A percentile compares a stretch with the other conserved stretches of the same genome.
These are phyloP conservation scores for Nebria ingens DNA, from an alignment of 1,140 invertebrate species.

Conservation along the genomic window DNA sequence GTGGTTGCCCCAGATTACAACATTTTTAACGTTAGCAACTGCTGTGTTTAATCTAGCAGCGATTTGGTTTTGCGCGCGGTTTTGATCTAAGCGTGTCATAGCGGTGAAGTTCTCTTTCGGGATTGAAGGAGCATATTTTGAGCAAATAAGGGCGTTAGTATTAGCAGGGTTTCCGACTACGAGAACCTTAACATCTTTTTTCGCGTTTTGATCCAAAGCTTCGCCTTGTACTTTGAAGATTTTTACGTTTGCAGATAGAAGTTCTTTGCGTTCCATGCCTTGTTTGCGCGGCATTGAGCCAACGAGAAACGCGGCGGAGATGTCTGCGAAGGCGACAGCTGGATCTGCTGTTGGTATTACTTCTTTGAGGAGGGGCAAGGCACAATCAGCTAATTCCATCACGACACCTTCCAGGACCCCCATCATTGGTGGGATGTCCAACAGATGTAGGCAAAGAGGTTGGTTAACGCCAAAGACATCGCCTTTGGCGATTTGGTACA, in stretches of 20 bases:
- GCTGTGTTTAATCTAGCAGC: constrained; percentile 54
- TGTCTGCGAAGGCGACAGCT: constrained; percentile 85
- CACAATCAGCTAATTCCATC: constrained; percentile 95
- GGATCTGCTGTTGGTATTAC: constrained; percentile 83
- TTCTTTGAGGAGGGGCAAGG: constrained; percentile 77
- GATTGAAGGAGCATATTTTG: constrained; percentile 95
- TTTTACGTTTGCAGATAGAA: constrained; percentile 91
- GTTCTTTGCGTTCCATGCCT: constrained; percentile 98
- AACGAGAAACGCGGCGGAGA: constrained; percentile 95
- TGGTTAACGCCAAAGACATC: constrained; percentile 92
- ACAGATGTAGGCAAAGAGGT: constrained; percentile 77
- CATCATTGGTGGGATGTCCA: constrained; percentile 95
- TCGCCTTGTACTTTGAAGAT: constrained; percentile 96
- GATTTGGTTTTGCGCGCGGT: constrained; percentile 81
- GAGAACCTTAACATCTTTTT: constrained; percentile 90
- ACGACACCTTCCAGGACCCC: constrained; percentile 90
- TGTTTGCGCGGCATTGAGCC: constrained; percentile 97
- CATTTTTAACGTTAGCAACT: constrained; percentile 71
- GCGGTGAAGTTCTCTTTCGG: constrained; percentile 95
- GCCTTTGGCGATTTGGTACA: constrained; percentile 90
- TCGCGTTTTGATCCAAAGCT: constrained; percentile 85
- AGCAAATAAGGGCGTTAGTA: constrained; percentile 95
- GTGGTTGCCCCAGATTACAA: constrained; percentile 99
- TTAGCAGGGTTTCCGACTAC: constrained; percentile 99
- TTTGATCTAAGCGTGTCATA: constrained; percentile 97